Percentiles rank a stretch among this genome's conserved stretches.
Conservation (phyloP, 2,797 vertebrate genomes). For the Sparidentex hasta region DNA sequence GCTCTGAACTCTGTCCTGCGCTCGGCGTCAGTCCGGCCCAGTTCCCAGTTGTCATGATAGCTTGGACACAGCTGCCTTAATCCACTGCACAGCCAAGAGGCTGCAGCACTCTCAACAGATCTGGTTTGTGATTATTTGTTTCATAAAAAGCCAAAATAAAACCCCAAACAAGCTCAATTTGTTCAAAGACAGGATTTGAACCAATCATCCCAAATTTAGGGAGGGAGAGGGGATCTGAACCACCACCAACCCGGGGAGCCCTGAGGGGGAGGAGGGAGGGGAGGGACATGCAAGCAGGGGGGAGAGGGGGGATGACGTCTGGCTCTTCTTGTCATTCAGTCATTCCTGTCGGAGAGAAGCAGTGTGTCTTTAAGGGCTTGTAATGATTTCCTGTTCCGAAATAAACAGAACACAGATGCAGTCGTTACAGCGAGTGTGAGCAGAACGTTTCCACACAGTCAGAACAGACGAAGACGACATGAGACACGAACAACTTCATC, state of each 20-base stretch:
- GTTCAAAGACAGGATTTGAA: slow-evolving; percentile 29
- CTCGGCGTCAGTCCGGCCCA: background rate
- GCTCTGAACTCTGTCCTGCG: background rate
- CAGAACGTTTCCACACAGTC: too few relatives aligned
- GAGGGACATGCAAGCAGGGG: slow-evolving; percentile 49
- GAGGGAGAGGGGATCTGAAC: slow-evolving; percentile 26
- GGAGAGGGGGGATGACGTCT: slow-evolving; percentile 15
- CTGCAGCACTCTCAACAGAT: background rate
- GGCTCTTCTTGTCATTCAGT: slow-evolving; percentile 64
- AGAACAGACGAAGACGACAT: too few relatives aligned
- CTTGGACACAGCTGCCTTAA: background rate
- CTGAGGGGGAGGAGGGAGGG: slow-evolving; percentile 30
- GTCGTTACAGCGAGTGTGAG: slow-evolving; percentile 31
- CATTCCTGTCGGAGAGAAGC: slow-evolving; percentile 86
- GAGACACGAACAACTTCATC: too few relatives aligned
- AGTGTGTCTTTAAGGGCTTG: slow-evolving; percentile 79
- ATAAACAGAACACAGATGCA: slow-evolving; percentile 60
- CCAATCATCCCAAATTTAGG: slow-evolving; percentile 24
- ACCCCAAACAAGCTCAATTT: slow-evolving; percentile 32
- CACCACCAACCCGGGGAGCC: slow-evolving; percentile 74
- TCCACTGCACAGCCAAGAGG: background rate
- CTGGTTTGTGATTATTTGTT: slow-evolving; percentile 3
- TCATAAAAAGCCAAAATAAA: slow-evolving; percentile 12
- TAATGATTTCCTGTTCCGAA: slow-evolving; percentile 75
- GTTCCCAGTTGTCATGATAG: slow-evolving; percentile 43